Evolutionary conservation across 2,888 invertebrate genomes (phyloP).

Genomic region (Mamestra brassicae): DNA sequence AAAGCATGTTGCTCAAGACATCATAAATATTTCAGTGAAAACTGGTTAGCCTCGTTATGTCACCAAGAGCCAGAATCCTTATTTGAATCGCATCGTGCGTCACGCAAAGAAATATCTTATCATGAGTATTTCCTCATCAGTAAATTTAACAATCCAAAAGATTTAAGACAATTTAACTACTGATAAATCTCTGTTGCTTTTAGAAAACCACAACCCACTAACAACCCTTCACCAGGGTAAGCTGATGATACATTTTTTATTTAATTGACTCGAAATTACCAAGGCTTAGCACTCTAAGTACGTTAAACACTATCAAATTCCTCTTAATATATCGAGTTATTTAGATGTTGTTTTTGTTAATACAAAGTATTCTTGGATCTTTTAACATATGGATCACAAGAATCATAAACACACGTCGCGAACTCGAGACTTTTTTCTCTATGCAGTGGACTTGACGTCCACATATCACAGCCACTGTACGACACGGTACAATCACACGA

Average conservation of each 20-base stretch:
- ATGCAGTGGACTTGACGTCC: slow-evolving; percentile 62
- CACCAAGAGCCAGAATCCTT: slow-evolving; percentile 41
- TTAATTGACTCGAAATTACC: slow-evolving; percentile 3
- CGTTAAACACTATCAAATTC: slow-evolving; percentile 23
- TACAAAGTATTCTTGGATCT: slow-evolving; percentile 68
- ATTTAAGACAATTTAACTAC: neutral
- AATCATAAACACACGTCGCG: slow-evolving; percentile 61
- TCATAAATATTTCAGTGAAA: slow-evolving; percentile 48
- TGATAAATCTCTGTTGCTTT: slow-evolving; percentile 28
- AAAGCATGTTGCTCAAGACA: slow-evolving; percentile 24
- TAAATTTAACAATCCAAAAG: slow-evolving; percentile 6
- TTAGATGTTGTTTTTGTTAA: slow-evolving; percentile 37
- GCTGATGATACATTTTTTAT: neutral
- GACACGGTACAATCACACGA: slow-evolving; percentile 76
- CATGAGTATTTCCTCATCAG: slow-evolving; percentile 13
- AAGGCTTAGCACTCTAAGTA: slow-evolving; percentile 46
- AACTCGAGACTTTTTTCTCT: slow-evolving; percentile 63
- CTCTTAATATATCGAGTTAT: slow-evolving; percentile 12
- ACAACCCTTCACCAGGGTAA: slow-evolving; percentile 28
- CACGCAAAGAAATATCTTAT: slow-evolving; percentile 24
- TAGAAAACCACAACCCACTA: slow-evolving; percentile 18
- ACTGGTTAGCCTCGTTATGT: slow-evolving; percentile 53
- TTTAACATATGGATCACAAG: slow-evolving; percentile 82
- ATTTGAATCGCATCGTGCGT: slow-evolving; percentile 37
- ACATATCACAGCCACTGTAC: slow-evolving; percentile 86